phyloP scores from a whole-genome alignment of 2,113 vertebrate genomes.

The Oncorhynchus clarkii region DNA sequence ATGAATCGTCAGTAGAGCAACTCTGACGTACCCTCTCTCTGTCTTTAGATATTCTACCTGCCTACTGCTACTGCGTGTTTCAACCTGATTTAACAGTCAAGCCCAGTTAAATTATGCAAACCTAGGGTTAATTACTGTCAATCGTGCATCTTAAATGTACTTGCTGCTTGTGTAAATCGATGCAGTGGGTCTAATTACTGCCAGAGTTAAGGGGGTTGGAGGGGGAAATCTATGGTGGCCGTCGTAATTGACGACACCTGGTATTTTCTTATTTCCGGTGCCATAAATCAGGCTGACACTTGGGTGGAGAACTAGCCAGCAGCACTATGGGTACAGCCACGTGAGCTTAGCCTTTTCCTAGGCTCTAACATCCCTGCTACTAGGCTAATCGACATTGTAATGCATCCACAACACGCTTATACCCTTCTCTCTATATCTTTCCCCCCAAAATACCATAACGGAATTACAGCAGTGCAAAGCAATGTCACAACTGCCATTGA shows the following conservation, averaged over 20 bases:
- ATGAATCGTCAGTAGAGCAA: neutral
- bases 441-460: neutral
- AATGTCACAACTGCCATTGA: conserved; percentile 6
- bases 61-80: conserved; percentile 4
- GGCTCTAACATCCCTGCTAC: conserved; percentile 1
- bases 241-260: conserved; percentile 31
- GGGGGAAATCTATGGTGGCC: conserved; percentile 37
- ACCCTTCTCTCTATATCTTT: neutral
- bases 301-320: conserved; percentile 20
- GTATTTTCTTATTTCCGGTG: conserved; percentile 42
- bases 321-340: conserved; percentile 16
- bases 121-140: conserved; percentile 51
- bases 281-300: conserved; percentile 52
- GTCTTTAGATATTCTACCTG: conserved; percentile 1
- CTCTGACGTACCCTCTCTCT: neutral
- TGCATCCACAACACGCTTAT: neutral
- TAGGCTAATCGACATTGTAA: neutral
- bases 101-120: conserved; percentile 30
- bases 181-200: conserved; percentile 52
- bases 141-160: conserved; percentile 37
- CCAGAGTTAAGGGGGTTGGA: conserved; percentile 25
- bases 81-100: conserved; percentile 29
- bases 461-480: neutral
- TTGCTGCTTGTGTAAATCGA: conserved; percentile 46
- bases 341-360: neutral